These are phyloP conservation scores for Equus przewalskii DNA, from an alignment of 2,113 vertebrate genomes.

Conservation along the genomic window DNA sequence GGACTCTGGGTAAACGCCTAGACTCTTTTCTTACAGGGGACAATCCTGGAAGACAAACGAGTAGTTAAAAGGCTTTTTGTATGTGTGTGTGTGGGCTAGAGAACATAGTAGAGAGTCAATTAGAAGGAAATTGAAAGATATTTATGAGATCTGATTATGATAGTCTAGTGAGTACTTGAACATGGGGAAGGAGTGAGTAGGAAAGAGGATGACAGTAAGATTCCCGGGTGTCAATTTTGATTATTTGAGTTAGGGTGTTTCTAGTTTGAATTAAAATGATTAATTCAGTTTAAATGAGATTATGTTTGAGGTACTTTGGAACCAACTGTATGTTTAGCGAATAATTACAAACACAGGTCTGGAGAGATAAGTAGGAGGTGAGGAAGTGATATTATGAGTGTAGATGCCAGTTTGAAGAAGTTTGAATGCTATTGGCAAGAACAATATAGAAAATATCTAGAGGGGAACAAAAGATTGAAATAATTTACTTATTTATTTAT, in stretches of 20 bases:
- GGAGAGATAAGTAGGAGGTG: not conserved
- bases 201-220: not conserved
- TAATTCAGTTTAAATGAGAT: not conserved
- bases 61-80: not conserved
- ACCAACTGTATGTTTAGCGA: not conserved
- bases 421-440: not conserved
- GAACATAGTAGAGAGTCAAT: not conserved
- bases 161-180: not conserved
- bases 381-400: not conserved
- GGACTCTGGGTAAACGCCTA: not conserved
- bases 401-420: not conserved
- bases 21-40: not conserved
- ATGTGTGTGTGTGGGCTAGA: not conserved
- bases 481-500: not conserved
- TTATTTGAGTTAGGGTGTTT: not conserved
- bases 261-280: not conserved
- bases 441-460: not conserved
- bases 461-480: not conserved
- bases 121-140: not conserved
- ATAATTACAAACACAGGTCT: not conserved
- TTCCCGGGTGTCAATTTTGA: not conserved
- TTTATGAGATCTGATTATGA: not conserved
- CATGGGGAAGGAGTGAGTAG: not conserved
- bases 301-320: not conserved
- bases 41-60: not conserved